These are phyloP conservation scores for Picathartes gymnocephalus DNA, from an alignment of 2,113 vertebrate species.

Conservation along the genomic window DNA sequence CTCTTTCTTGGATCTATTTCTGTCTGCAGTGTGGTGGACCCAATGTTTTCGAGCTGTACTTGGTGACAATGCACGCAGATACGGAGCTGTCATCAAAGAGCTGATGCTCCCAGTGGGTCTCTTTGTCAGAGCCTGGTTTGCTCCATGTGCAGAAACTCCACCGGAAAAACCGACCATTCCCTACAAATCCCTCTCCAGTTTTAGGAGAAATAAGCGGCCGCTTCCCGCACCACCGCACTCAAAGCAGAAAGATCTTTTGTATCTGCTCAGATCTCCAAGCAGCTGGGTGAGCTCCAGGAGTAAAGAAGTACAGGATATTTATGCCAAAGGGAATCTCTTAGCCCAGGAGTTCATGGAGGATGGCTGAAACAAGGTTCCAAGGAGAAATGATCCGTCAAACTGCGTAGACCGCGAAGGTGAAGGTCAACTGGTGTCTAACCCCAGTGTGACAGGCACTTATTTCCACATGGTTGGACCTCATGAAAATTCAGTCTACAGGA, in stretches of 20 bases:
- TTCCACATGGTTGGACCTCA: slow-evolving; percentile 55
- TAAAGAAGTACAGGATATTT: neutral
- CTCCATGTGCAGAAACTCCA: slow-evolving; percentile 30
- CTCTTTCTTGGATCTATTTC: neutral
- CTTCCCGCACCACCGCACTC: fast-evolving
- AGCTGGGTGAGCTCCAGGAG: neutral
- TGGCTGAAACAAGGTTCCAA: neutral
- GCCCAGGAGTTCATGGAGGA: neutral
- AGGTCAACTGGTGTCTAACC: slow-evolving; percentile 30
- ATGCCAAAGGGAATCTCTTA: neutral
- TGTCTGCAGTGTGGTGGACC: neutral
- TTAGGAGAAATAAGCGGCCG: fast-evolving
- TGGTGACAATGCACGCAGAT: neutral
- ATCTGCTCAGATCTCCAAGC: neutral
- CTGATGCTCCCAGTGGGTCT: neutral
- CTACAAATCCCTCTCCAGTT: neutral
- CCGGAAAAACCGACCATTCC: neutral
- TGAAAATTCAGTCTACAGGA: slow-evolving; percentile 49
- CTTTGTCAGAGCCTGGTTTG: slow-evolving; percentile 10
- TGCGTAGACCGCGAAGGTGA: neutral
- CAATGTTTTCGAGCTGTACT: neutral
- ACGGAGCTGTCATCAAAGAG: neutral
- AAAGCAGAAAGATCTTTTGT: neutral
- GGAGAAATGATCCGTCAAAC: neutral
- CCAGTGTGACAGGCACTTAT: slow-evolving; percentile 54